These are phyloP conservation scores for Morpho deidamia DNA, from an alignment of 2,888 invertebrate genomes.

Conservation along the genomic window DNA sequence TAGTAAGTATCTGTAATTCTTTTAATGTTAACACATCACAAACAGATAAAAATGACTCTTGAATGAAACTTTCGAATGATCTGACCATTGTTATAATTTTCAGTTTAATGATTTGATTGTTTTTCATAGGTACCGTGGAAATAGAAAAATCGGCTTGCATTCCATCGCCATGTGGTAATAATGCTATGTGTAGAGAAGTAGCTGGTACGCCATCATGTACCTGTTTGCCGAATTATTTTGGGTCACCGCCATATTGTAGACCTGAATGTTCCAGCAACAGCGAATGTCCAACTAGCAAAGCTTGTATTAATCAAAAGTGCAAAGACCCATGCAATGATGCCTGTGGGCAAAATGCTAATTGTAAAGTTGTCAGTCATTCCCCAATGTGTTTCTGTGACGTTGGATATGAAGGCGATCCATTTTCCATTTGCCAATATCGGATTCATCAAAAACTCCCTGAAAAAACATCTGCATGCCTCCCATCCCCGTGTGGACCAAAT, in stretches of 20 bases:
- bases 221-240: constrained; percentile 82
- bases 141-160: constrained; percentile 80
- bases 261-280: constrained; percentile 85
- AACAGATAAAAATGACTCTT: no score
- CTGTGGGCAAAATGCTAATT: constrained; percentile 85
- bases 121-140: constrained; percentile 64
- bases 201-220: constrained; percentile 82
- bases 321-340: constrained; percentile 82
- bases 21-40: neutral
- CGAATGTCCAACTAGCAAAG: constrained; percentile 81
- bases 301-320: constrained; percentile 83
- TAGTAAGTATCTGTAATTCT: constrained; percentile 41
- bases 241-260: constrained; percentile 86
- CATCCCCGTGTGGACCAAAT: constrained; percentile 81
- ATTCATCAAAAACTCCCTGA: constrained; percentile 61
- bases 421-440: constrained; percentile 75
- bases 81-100: no score
- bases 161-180: constrained; percentile 83
- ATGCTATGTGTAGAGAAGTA: constrained; percentile 80
- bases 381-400: constrained; percentile 85
- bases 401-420: constrained; percentile 84
- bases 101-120: neutral
- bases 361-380: constrained; percentile 85
- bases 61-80: no score
- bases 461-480: constrained; percentile 75